Conservation (phyloP, 2,797 vertebrate species). For the Microchirus variegatus region DNA sequence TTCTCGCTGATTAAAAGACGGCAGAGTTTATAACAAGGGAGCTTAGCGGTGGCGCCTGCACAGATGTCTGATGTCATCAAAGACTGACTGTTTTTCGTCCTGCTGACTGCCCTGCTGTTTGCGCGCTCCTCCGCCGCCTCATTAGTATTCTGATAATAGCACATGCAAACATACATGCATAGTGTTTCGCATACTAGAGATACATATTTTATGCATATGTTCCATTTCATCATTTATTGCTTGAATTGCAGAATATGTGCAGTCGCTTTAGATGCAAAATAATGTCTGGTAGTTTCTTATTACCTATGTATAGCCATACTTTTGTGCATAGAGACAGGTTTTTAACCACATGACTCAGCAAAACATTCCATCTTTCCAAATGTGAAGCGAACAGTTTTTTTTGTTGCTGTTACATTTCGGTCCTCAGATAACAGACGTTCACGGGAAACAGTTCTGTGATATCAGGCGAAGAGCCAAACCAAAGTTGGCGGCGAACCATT, state of each 20-base stretch:
- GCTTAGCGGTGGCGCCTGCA: conserved; percentile 49
- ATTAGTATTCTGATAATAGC: conserved; percentile 56
- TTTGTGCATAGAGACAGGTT: neutral
- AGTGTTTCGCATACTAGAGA: conserved; percentile 8
- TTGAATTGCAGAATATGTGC: neutral
- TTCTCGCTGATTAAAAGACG: conserved; percentile 52
- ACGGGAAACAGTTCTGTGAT: conserved; percentile 28
- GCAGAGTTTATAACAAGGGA: conserved; percentile 53
- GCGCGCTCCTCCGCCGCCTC: conserved; percentile 40
- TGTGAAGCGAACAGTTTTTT: conserved; percentile 11
- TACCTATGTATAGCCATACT: too few relatives aligned
- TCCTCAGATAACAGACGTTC: conserved; percentile 17
- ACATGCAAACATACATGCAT: conserved; percentile 17
- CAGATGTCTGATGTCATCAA: conserved; percentile 71
- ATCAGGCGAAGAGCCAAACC: conserved; percentile 34
- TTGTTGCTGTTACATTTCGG: conserved; percentile 23
- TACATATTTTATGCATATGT: neutral
- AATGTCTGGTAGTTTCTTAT: neutral
- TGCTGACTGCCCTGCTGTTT: conserved; percentile 70
- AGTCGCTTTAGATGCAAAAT: neutral
- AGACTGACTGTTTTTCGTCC: conserved; percentile 64
- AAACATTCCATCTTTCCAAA: neutral
- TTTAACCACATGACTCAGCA: neutral
- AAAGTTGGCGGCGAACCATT: conserved; percentile 38
- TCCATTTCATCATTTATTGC: neutral